These are phyloP conservation scores for Scatophagus argus DNA, from an alignment of 2,113 vertebrate genomes.

Conservation along the genomic window DNA sequence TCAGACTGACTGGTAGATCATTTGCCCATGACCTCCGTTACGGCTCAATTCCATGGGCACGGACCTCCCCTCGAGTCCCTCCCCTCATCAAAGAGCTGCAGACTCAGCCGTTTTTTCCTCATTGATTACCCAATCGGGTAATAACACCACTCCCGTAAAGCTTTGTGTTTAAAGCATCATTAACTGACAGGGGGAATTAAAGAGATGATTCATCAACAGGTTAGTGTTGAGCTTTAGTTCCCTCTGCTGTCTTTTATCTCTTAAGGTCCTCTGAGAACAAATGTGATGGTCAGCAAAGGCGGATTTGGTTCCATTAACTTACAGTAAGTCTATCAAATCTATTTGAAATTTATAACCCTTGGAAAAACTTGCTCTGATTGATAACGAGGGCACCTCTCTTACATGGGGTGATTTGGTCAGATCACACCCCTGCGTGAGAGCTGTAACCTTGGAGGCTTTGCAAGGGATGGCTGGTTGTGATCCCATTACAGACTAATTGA, in stretches of 20 bases:
- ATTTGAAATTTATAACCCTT: not conserved
- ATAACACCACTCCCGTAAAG: conserved; percentile 21
- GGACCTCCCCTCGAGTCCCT: conserved; percentile 22
- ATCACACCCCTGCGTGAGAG: conserved; percentile 25
- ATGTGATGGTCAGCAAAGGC: not conserved
- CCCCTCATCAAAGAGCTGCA: conserved; percentile 27
- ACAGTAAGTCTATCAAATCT: not conserved
- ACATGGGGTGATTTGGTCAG: conserved; percentile 4
- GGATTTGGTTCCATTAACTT: not conserved
- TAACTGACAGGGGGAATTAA: conserved; percentile 44
- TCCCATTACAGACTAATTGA: conserved; percentile 68
- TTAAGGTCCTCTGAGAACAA: not conserved
- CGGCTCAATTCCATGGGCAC: conserved; percentile 53
- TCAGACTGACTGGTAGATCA: conserved; percentile 18
- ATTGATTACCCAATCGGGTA: conserved; percentile 54
- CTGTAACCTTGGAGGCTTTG: conserved; percentile 46
- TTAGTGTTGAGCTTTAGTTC: conserved; percentile 19
- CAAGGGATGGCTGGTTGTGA: conserved; percentile 52
- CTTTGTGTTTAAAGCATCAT: conserved; percentile 57
- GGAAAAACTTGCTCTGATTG: not conserved
- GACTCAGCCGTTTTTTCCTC: conserved; percentile 18
- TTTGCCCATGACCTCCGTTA: conserved; percentile 68
- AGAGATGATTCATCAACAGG: conserved; percentile 34
- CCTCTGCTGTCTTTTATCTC: not conserved
- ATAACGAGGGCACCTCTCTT: not conserved